Evolutionary conservation across 2,888 invertebrate species (phyloP).

Genomic region (Unio pictorum): DNA sequence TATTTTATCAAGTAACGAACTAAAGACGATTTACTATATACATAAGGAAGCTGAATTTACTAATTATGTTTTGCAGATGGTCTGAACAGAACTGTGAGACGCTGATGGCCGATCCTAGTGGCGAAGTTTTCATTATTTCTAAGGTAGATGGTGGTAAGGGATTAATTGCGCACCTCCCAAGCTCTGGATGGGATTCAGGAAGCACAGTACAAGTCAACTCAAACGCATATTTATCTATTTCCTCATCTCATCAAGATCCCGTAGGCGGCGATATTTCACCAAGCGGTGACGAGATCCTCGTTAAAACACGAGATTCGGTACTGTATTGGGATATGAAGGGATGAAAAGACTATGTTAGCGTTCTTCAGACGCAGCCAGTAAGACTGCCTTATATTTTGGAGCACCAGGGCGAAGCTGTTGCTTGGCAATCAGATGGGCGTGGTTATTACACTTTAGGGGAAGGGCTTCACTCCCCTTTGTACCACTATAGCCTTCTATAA

Average conservation of each 20-base stretch:
- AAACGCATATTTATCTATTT: constrained; percentile 17
- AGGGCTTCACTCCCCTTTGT: constrained; percentile 8
- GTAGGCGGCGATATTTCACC: constrained; percentile 30
- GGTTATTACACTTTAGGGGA: constrained; percentile 21
- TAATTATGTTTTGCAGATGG: constrained; percentile 15
- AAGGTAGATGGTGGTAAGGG: constrained; percentile 23
- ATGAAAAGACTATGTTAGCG: constrained; percentile 5
- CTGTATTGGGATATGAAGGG: constrained; percentile 4
- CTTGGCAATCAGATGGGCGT: constrained; percentile 7
- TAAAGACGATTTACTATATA: no score
- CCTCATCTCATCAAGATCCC: constrained; percentile 15
- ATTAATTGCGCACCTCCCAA: constrained; percentile 22
- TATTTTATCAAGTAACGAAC: neutral
- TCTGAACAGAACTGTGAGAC: constrained; percentile 24
- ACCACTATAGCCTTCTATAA: constrained; percentile 8
- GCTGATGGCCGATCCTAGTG: constrained; percentile 30
- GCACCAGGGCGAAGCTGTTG: constrained; percentile 11
- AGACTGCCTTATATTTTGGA: constrained; percentile 11
- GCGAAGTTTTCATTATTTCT: constrained; percentile 25
- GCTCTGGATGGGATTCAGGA: constrained; percentile 17
- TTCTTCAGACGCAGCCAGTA: constrained; percentile 7
- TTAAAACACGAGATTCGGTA: neutral
- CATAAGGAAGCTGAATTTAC: no score
- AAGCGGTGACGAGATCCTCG: constrained; percentile 18
- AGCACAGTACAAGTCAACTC: constrained; percentile 8